Evolutionary conservation across 53 echinoderm and acorn worm genomes (phyloP), one percentile per base, ranked within the genome.

Genomic region (Arbacia lixula): DNA sequence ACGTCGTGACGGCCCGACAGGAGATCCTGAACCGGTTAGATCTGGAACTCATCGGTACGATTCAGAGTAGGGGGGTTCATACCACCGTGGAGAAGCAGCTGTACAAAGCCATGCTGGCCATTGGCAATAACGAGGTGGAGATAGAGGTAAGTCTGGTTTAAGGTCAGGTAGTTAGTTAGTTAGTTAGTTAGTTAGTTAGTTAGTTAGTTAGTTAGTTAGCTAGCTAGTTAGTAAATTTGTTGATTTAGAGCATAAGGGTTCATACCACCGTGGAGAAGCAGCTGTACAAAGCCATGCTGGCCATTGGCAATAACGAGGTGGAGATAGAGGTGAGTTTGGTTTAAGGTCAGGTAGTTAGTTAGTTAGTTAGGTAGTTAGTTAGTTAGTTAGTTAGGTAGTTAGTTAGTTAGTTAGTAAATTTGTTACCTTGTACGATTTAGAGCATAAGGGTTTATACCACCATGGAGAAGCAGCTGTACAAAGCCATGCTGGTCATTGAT

Each of bases 251-350:
- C 58, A 34, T 94, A 53, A 94, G 98, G 5, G 98, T 98, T 9
- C 98, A 98, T 72, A 90, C 92, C 11, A 98, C 94, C 46, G 98
- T 98, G 51, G 98, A 98, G 80, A 98, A 98, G 52, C 92, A 94
- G 60, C 68, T 94, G 3, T 94, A 92, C 57, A 94, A 92, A 54
- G 92, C 94, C 6, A 73, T 94, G 86, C 84, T 98, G 39, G 84
- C 67, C 10, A 90, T 94, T 27, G 92, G 98, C 38, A 82, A 71
- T 57, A 80, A 91, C 53, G 86, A 94, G 39, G 90, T 94, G 11
- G 98, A 97, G 63, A 92, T 94, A 26, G 98, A 97, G 98, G 98
- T 88, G 83, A 86, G n/a, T n/a, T n/a, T n/a, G n/a, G n/a, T n/a
- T n/a, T n/a, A n/a, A n/a, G n/a, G n/a, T n/a, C n/a, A n/a, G n/a